These are phyloP conservation scores for Chloroceryle aenea DNA, from an alignment of 2,113 vertebrate genomes.

Conservation along the genomic window DNA sequence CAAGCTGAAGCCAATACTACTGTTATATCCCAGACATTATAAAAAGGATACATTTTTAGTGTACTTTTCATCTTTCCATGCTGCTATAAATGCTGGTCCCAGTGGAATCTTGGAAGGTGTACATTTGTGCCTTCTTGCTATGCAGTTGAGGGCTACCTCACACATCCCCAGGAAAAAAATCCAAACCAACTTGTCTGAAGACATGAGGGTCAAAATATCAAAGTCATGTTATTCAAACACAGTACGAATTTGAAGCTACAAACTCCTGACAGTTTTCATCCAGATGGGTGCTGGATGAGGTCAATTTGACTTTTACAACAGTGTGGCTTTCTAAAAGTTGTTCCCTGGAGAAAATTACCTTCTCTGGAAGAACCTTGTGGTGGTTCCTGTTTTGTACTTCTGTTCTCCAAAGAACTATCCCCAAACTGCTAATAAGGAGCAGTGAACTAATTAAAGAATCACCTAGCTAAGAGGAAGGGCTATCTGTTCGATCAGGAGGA, in stretches of 20 bases:
- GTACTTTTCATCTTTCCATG: neutral
- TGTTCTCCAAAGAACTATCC: neutral
- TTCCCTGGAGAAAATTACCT: neutral
- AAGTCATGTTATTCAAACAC: neutral
- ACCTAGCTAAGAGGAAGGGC: neutral
- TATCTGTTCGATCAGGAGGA: neutral
- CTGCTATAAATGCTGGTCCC: neutral
- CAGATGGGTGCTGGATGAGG: neutral
- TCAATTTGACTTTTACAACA: neutral
- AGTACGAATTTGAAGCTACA: neutral
- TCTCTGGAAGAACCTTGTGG: neutral
- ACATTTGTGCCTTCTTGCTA: neutral
- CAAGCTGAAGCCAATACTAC: neutral
- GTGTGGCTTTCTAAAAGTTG: neutral
- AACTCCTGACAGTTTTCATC: neutral
- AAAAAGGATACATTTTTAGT: neutral
- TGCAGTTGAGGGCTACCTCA: neutral
- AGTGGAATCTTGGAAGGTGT: neutral
- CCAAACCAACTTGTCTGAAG: neutral
- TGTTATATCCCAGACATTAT: neutral
- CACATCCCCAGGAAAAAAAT: neutral
- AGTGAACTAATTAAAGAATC: neutral
- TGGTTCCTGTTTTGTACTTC: neutral
- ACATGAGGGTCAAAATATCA: neutral
- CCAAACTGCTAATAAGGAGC: neutral